phyloP scores from a whole-genome alignment of 2,888 invertebrate species.

The Yponomeuta sedellus region DNA sequence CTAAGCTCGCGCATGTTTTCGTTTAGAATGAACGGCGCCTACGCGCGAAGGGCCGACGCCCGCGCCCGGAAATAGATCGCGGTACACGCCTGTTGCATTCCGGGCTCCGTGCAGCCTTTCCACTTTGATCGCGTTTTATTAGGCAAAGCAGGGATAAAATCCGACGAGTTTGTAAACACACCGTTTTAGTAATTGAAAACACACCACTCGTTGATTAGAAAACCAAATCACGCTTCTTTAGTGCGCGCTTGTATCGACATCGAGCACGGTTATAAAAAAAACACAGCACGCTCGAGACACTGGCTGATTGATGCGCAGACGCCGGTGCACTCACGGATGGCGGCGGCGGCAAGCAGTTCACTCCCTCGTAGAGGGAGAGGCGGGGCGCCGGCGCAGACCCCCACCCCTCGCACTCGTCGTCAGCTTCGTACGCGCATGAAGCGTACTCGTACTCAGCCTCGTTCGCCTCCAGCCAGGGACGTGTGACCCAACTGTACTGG shows the following conservation, averaged over 20 bases:
- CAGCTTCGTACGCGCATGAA: constrained; percentile 36
- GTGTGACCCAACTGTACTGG: constrained; percentile 36
- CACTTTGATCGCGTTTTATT: constrained; percentile 54
- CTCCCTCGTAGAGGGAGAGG: constrained; percentile 66
- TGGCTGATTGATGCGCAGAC: neutral
- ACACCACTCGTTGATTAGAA: neutral
- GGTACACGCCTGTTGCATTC: constrained; percentile 63
- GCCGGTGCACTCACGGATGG: constrained; percentile 49
- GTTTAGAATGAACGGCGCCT: constrained; percentile 66
- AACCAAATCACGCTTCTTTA: neutral
- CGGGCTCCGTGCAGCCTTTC: constrained; percentile 57
- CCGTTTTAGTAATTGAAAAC: neutral
- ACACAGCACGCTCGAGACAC: neutral
- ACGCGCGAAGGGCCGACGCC: constrained; percentile 63
- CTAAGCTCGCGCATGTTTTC: constrained; percentile 74
- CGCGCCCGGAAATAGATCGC: constrained; percentile 72
- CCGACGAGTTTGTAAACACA: constrained; percentile 19
- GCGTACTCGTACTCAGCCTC: constrained; percentile 21
- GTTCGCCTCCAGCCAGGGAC: neutral
- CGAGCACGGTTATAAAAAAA: neutral
- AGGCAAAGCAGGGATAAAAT: constrained; percentile 33
- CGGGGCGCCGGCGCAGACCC: constrained; percentile 46
- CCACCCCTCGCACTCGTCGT: constrained; percentile 28
- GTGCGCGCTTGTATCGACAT: neutral
- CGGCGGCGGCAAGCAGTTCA: constrained; percentile 45